A percentile compares a stretch with the other conserved stretches of the same genome.
Evolutionary conservation across 2,113 vertebrate species (phyloP).

Genomic region (Crotalus horridus): DNA sequence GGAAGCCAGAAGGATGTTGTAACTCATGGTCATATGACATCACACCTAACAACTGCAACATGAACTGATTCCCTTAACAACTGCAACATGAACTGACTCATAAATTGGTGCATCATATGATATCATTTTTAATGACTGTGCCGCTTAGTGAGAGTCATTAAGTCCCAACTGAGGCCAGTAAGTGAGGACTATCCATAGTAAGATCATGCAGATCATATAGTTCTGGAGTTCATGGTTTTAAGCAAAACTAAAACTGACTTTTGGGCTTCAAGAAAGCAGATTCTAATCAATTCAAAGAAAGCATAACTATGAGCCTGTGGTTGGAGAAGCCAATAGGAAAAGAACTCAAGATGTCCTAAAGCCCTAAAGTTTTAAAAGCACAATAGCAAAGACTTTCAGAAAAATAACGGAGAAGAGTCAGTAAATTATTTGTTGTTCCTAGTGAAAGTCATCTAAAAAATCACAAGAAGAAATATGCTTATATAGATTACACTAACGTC

Average conservation of each 20-base stretch:
- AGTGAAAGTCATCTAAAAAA: background rate
- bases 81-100: background rate
- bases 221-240: background rate
- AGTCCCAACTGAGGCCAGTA: background rate
- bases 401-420: background rate
- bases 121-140: background rate
- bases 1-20: background rate
- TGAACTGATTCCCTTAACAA: background rate
- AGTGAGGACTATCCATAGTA: background rate
- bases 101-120: background rate
- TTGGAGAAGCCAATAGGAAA: background rate
- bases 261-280: background rate
- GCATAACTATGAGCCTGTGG: background rate
- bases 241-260: background rate
- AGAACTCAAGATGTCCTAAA: background rate
- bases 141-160: background rate
- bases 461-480: background rate
- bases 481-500: constrained; percentile 21
- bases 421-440: background rate
- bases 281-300: background rate
- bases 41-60: background rate
- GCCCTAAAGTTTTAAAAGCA: background rate
- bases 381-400: background rate
- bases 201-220: background rate
- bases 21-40: background rate